phyloP scores from a whole-genome alignment of 23 tunicate genomes.

The Ciona savignyi region DNA sequence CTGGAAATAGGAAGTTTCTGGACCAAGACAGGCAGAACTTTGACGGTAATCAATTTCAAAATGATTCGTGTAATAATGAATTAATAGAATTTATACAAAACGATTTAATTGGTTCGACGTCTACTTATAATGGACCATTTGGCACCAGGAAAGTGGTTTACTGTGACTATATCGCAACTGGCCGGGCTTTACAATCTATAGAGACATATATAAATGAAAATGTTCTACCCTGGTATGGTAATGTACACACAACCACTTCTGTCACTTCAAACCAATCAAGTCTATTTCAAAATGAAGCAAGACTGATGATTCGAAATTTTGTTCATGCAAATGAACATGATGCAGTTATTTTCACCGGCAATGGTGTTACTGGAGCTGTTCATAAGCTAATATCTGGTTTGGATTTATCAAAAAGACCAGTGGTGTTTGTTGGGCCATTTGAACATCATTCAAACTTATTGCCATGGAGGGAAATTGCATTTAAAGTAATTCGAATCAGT shows the following conservation, averaged over 20 bases:
- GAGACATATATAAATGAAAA: conserved; percentile 71
- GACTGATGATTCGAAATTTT: conserved; percentile 67
- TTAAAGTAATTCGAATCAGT: conserved; percentile 53
- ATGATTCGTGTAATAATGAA: not conserved
- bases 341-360: conserved; percentile 96
- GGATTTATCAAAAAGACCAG: conserved; percentile 48
- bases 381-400: conserved; percentile 75
- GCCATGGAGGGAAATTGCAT: conserved; percentile 91
- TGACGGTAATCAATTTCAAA: not conserved
- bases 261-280: conserved; percentile 88
- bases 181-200: conserved; percentile 62
- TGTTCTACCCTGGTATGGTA: conserved; percentile 86
- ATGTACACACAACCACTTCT: conserved; percentile 93
- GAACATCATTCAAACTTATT: conserved; percentile 97
- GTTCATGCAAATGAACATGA: conserved; percentile 94
- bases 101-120: conserved; percentile 76
- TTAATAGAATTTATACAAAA: conserved; percentile 38
- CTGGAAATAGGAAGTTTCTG: not conserved
- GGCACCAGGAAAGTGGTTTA: conserved; percentile 68
- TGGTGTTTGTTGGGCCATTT: conserved; percentile 92
- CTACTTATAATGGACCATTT: conserved; percentile 59
- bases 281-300: conserved; percentile 83
- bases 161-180: conserved; percentile 95
- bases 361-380: conserved; percentile 92
- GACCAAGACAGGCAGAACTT: not conserved